Evolutionary conservation across 2,113 vertebrate species (phyloP).

Genomic region (Chelonoidis abingdonii): DNA sequence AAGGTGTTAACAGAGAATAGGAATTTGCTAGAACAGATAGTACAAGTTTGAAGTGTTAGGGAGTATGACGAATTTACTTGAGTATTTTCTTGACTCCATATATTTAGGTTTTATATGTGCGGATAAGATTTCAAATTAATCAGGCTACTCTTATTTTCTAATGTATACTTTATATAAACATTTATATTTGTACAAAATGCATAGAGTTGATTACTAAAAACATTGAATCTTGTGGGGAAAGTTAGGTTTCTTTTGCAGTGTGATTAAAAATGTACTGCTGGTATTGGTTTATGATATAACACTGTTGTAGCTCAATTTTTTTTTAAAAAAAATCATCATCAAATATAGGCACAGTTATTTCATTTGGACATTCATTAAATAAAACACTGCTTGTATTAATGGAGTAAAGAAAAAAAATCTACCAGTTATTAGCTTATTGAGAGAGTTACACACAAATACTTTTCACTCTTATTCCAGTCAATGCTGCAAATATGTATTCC

Average conservation of each 20-base stretch:
- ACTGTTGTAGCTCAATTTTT: slow-evolving; percentile 77
- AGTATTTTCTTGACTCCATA: slow-evolving; percentile 67
- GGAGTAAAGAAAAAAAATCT: slow-evolving; percentile 78
- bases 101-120: slow-evolving; percentile 50
- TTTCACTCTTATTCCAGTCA: slow-evolving; percentile 86
- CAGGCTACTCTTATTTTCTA: slow-evolving; percentile 65
- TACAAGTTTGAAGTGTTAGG: slow-evolving; percentile 43
- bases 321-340: slow-evolving; percentile 76
- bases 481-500: slow-evolving; percentile 85
- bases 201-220: slow-evolving; percentile 85
- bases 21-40: slow-evolving; percentile 52
- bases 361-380: slow-evolving; percentile 84
- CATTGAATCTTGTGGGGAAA: slow-evolving; percentile 79
- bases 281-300: slow-evolving; percentile 81
- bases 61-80: slow-evolving; percentile 54
- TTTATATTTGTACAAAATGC: slow-evolving; percentile 82
- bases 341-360: slow-evolving; percentile 86
- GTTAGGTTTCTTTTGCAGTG: slow-evolving; percentile 80
- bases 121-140: slow-evolving; percentile 74
- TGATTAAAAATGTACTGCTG: slow-evolving; percentile 84
- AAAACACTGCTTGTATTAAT: slow-evolving; percentile 88
- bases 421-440: slow-evolving; percentile 84
- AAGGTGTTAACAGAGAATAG: slow-evolving; percentile 56
- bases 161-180: slow-evolving; percentile 72
- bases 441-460: slow-evolving; percentile 79